These are phyloP conservation scores for Manis crassicaudata DNA, from an alignment of 2,797 vertebrate genomes.

Conservation along the genomic window DNA sequence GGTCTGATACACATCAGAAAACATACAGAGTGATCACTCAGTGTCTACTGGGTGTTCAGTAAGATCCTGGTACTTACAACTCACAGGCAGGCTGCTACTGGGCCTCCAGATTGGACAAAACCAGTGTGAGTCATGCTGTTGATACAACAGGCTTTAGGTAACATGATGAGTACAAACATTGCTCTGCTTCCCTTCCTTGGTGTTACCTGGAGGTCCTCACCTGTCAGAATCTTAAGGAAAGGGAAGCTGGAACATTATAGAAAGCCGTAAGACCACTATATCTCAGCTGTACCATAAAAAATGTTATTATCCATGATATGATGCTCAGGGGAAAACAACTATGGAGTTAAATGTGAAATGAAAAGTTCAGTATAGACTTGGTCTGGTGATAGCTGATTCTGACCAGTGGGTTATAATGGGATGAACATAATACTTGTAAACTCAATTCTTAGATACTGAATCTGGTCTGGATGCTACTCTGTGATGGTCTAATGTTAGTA, in stretches of 20 bases:
- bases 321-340: neutral
- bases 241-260: neutral
- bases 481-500: neutral
- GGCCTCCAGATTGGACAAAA: constrained; percentile 14
- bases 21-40: constrained; percentile 5
- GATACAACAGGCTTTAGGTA: neutral
- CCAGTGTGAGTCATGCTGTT: constrained; percentile 32
- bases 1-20: constrained; percentile 39
- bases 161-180: neutral
- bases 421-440: neutral
- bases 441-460: neutral
- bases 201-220: neutral
- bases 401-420: neutral
- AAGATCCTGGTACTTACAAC: constrained; percentile 21
- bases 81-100: neutral
- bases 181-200: neutral
- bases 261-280: neutral
- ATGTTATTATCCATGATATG: neutral
- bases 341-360: neutral
- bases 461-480: neutral
- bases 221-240: neutral
- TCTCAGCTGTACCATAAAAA: neutral
- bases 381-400: neutral
- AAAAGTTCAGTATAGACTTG: neutral
- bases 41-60: neutral